Evolutionary conservation across 2,888 invertebrate genomes (phyloP).

Genomic region (Meteorus cinctellus): DNA sequence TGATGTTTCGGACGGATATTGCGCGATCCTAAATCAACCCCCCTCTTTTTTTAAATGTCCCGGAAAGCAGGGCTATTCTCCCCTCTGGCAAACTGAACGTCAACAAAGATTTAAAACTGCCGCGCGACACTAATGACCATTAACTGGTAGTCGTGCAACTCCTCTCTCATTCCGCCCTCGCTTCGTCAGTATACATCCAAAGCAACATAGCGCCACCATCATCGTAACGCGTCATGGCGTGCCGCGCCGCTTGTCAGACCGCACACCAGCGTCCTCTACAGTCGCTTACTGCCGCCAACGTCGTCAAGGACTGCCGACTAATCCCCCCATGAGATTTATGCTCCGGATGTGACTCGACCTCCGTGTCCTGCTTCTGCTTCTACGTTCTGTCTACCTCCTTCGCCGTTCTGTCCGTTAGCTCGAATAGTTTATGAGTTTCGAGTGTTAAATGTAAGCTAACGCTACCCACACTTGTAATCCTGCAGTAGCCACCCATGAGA

Average conservation of each 20-base stretch:
- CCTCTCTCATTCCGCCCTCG: conserved; percentile 19
- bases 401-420: conserved; percentile 35
- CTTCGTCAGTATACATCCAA: conserved; percentile 11
- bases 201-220: conserved; percentile 39
- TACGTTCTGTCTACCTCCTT: not conserved
- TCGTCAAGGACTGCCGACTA: conserved; percentile 48
- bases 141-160: conserved; percentile 63
- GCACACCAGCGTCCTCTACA: conserved; percentile 41
- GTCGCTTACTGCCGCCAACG: conserved; percentile 43
- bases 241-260: conserved; percentile 45
- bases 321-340: conserved; percentile 68
- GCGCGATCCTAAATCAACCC: conserved; percentile 52
- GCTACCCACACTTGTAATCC: conserved; percentile 46
- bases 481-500: conserved; percentile 41
- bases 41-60: conserved; percentile 1
- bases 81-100: conserved; percentile 49
- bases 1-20: conserved; percentile 48
- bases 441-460: conserved; percentile 58
- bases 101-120: conserved; percentile 67
- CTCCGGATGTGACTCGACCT: conserved; percentile 69
- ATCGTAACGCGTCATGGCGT: conserved; percentile 39
- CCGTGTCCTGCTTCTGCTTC: conserved; percentile 15
- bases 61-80: not conserved
- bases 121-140: conserved; percentile 67
- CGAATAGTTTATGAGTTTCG: conserved; percentile 67